These are phyloP conservation scores for Amyelois transitella DNA, from an alignment of 1,140 invertebrate genomes.

Conservation along the genomic window DNA sequence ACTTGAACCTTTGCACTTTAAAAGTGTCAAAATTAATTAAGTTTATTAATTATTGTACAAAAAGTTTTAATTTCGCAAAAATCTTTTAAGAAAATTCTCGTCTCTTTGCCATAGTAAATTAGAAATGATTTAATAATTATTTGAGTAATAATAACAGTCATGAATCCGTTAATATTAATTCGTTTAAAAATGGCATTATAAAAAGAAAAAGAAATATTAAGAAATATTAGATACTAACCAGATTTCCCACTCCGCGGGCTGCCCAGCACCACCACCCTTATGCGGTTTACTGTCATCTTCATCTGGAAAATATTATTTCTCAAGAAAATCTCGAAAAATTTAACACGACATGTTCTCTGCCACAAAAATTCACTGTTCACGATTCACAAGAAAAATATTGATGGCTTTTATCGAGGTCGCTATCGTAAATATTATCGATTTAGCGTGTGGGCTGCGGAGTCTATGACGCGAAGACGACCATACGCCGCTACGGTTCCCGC, in stretches of 20 bases:
- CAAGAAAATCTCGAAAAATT: slow-evolving; percentile 31
- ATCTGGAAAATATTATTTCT: slow-evolving; percentile 57
- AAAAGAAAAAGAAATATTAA: no score
- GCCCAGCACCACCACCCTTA: slow-evolving; percentile 82
- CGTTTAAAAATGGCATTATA: no score
- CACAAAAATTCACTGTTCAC: slow-evolving; percentile 45
- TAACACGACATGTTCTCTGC: slow-evolving; percentile 38
- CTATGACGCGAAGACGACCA: slow-evolving; percentile 25
- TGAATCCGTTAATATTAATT: no score
- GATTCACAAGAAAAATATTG: slow-evolving; percentile 27
- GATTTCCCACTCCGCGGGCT: slow-evolving; percentile 82
- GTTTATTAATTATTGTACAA: no score
- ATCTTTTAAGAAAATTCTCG: no score
- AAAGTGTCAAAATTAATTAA: no score
- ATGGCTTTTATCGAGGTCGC: slow-evolving; percentile 15
- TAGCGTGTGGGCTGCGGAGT: slow-evolving; percentile 26
- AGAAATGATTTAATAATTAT: no score
- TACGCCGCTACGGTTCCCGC: slow-evolving; percentile 46
- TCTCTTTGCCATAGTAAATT: no score
- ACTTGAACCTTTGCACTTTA: no score
- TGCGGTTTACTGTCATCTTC: slow-evolving; percentile 78
- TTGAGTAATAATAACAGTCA: no score
- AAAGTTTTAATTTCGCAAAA: no score
- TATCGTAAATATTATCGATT: slow-evolving; percentile 64
- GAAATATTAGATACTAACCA: slow-evolving; percentile 67